Evolutionary conservation across 2,797 vertebrate genomes (phyloP).

Genomic region (Limnodromus scolopaceus): DNA sequence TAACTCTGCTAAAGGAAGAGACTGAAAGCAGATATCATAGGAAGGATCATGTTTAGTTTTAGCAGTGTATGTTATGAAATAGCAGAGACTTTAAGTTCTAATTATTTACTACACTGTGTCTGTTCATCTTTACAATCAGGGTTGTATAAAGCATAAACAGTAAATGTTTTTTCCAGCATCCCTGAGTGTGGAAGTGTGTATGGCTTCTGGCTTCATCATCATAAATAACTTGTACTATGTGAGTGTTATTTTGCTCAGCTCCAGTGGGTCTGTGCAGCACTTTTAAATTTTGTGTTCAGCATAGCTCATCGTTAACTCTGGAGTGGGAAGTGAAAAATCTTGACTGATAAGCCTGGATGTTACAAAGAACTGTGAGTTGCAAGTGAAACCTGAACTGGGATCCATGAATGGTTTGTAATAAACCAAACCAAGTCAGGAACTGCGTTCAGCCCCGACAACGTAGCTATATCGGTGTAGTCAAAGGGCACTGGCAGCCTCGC

Average conservation of each 20-base stretch:
- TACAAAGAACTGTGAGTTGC: neutral
- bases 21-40: neutral
- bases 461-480: neutral
- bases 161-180: neutral
- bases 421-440: neutral
- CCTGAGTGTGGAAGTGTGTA: neutral
- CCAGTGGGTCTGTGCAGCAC: neutral
- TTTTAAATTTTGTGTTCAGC: neutral
- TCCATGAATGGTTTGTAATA: neutral
- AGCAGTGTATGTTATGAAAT: neutral
- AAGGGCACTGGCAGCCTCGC: neutral
- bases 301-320: neutral
- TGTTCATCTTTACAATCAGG: neutral
- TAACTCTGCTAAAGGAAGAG: neutral
- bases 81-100: neutral
- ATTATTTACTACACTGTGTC: neutral
- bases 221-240: neutral
- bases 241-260: neutral
- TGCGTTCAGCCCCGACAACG: neutral
- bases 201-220: neutral
- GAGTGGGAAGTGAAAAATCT: neutral
- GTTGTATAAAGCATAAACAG: neutral
- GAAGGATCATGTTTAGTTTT: neutral
- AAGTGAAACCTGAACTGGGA: neutral
- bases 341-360: neutral